Evolutionary conservation across 2,888 invertebrate species (phyloP).

Genomic region (Loripinus fragilis): DNA sequence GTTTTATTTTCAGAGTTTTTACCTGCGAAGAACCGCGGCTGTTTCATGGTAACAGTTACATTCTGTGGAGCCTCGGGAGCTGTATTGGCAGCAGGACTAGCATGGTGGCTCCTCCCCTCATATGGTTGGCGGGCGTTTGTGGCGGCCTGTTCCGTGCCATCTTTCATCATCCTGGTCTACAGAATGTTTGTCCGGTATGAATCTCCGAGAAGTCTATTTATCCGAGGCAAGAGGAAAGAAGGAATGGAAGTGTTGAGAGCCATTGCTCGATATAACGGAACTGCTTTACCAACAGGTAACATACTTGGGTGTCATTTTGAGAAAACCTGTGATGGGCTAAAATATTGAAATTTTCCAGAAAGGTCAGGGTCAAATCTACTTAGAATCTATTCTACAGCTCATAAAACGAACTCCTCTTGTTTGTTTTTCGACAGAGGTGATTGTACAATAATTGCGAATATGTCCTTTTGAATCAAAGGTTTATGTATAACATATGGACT

Average conservation of each 20-base stretch:
- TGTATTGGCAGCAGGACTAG: conserved; percentile 69
- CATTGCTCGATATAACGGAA: conserved; percentile 67
- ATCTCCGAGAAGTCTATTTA: conserved; percentile 73
- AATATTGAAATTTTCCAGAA: no score
- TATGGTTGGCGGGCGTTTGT: conserved; percentile 74
- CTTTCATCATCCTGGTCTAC: conserved; percentile 61
- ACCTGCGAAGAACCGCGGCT: conserved; percentile 70
- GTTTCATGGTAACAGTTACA: conserved; percentile 74
- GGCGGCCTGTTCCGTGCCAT: conserved; percentile 71
- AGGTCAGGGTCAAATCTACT: no score
- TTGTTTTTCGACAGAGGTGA: no score
- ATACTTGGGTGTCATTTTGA: no score
- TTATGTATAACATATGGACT: no score
- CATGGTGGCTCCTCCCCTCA: conserved; percentile 72
- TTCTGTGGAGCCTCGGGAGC: conserved; percentile 78
- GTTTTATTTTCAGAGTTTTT: conserved; percentile 70
- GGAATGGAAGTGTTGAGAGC: conserved; percentile 64
- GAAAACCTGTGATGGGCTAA: no score
- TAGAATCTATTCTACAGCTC: no score
- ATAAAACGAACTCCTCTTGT: no score
- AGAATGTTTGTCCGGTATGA: conserved; percentile 67
- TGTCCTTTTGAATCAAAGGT: no score
- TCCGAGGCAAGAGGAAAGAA: conserved; percentile 62
- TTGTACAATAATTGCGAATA: no score
- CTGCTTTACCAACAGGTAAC: conserved; percentile 58